Evolutionary conservation across 2,888 invertebrate species (phyloP).

Genomic region (Lithophane socia): DNA sequence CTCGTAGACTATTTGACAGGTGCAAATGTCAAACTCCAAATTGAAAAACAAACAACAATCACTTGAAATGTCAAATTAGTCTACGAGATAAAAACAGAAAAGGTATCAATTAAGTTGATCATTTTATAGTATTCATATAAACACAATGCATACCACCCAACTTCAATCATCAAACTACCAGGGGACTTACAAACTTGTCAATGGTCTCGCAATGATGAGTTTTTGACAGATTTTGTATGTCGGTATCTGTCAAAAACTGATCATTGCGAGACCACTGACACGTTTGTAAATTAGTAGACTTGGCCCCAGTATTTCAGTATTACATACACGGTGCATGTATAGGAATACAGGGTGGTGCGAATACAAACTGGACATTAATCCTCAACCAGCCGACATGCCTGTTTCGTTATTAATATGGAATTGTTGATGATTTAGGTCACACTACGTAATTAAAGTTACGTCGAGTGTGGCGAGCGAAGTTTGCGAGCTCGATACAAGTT

Average conservation of each 20-base stretch:
- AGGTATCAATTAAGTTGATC: neutral
- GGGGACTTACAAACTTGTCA: too few relatives aligned
- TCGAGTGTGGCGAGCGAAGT: conserved; percentile 28
- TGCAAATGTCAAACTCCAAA: too few relatives aligned
- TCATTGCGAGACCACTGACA: too few relatives aligned
- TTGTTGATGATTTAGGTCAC: conserved; percentile 53
- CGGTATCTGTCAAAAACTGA: too few relatives aligned
- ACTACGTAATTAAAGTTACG: conserved; percentile 46
- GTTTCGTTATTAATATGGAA: conserved; percentile 48
- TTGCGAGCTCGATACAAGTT: conserved; percentile 37
- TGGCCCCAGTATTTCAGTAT: neutral
- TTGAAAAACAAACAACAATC: too few relatives aligned
- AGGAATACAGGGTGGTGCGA: conserved; percentile 11
- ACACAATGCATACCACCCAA: neutral
- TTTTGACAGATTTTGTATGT: too few relatives aligned
- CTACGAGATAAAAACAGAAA: too few relatives aligned
- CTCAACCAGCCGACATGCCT: conserved; percentile 35
- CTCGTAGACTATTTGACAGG: too few relatives aligned
- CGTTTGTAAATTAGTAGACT: too few relatives aligned
- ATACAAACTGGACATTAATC: conserved; percentile 59
- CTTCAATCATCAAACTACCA: neutral
- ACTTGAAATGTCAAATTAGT: too few relatives aligned
- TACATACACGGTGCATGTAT: neutral
- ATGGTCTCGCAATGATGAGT: too few relatives aligned
- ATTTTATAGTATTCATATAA: neutral